These are phyloP conservation scores for Ictalurus punctatus DNA, from an alignment of 2,113 vertebrate genomes.

Conservation along the genomic window DNA sequence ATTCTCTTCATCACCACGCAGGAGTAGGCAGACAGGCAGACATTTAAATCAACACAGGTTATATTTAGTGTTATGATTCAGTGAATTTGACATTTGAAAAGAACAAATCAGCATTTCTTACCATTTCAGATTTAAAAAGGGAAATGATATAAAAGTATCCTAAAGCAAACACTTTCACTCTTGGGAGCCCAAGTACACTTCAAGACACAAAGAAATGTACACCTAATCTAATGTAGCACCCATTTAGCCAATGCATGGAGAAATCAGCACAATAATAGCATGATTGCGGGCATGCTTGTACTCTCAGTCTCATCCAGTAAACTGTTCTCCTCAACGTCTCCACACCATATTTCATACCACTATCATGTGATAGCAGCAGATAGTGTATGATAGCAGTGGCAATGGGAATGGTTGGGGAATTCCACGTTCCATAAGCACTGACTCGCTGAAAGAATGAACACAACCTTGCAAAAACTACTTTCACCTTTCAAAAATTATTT, in stretches of 20 bases:
- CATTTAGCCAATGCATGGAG: not conserved
- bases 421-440: not conserved
- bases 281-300: not conserved
- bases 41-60: not conserved
- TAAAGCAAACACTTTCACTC: not conserved
- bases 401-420: not conserved
- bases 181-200: not conserved
- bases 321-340: not conserved
- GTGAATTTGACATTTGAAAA: not conserved
- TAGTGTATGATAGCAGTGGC: not conserved
- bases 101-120: not conserved
- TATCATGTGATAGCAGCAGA: no score
- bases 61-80: constrained; percentile 2
- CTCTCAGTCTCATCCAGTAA: not conserved
- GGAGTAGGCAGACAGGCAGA: not conserved
- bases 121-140: not conserved
- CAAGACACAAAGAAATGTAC: constrained; percentile 28
- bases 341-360: constrained; percentile 2
- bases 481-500: not conserved
- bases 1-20: not conserved
- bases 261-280: not conserved
- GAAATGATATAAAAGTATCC: not conserved
- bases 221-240: constrained; percentile 2
- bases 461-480: not conserved
- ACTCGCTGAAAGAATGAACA: not conserved